phyloP scores from a whole-genome alignment of 2,797 vertebrate genomes.

The Rhodeus uyekii region DNA sequence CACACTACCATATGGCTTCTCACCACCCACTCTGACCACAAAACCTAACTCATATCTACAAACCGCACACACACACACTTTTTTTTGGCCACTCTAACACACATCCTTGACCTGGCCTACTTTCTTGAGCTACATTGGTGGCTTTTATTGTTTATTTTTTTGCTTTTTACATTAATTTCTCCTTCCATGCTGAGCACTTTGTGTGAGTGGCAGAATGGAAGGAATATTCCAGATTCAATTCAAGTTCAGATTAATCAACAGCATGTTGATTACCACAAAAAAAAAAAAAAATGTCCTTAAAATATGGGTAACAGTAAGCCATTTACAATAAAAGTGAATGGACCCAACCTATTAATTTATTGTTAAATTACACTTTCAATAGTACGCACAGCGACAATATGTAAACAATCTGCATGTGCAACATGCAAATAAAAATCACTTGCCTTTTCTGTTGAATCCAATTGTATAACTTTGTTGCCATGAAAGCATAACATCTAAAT shows the following conservation, averaged over 20 bases:
- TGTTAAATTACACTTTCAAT: neutral
- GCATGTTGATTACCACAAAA: neutral
- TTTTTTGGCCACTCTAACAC: conserved; percentile 18
- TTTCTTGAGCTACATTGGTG: conserved; percentile 45
- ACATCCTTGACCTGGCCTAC: conserved; percentile 52
- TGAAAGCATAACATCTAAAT: too few relatives aligned
- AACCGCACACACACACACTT: conserved; percentile 3
- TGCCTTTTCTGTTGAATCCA: too few relatives aligned
- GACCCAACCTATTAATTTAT: neutral
- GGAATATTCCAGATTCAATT: neutral
- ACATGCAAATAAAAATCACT: too few relatives aligned
- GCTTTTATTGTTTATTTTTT: neutral
- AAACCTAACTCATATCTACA: conserved; percentile 36
- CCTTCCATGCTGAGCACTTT: neutral
- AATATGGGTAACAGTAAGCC: neutral
- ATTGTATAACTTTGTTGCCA: too few relatives aligned
- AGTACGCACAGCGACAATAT: neutral
- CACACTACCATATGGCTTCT: conserved; percentile 48
- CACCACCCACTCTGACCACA: conserved; percentile 43
- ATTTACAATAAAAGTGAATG: neutral
- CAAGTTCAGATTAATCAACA: neutral
- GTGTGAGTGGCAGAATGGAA: neutral
- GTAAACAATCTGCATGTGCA: neutral
- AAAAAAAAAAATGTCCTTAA: neutral
- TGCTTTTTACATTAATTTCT: neutral